phyloP scores from a whole-genome alignment of 1,140 invertebrate genomes.

The Aphelenchoides avenae region DNA sequence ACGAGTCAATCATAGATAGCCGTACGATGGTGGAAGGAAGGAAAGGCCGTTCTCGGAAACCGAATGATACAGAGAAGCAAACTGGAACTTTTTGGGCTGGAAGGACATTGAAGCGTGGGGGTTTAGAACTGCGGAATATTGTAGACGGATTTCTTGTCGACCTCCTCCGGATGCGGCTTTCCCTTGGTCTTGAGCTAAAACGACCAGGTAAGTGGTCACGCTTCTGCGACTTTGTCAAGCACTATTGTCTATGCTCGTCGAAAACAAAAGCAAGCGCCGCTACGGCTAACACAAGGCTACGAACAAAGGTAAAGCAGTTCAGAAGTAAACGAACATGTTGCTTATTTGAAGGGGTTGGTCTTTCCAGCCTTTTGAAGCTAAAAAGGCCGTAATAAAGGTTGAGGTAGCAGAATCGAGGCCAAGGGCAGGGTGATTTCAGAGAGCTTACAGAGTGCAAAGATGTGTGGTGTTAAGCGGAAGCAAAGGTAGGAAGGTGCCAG shows the following conservation, averaged over 20 bases:
- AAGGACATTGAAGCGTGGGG: too few relatives aligned
- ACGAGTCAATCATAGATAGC: neutral
- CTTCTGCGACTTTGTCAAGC: too few relatives aligned
- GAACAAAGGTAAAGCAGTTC: too few relatives aligned
- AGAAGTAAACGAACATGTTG: too few relatives aligned
- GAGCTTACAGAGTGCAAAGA: slow-evolving; percentile 4
- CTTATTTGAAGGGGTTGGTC: slow-evolving; percentile 26
- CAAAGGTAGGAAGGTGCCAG: too few relatives aligned
- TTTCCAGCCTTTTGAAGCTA: slow-evolving; percentile 31
- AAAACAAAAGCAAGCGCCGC: too few relatives aligned
- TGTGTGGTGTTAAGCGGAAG: neutral
- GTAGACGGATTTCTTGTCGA: slow-evolving; percentile 9
- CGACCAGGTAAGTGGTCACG: too few relatives aligned
- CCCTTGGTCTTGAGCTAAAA: slow-evolving; percentile 14
- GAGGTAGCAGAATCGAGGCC: neutral
- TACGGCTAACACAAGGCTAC: too few relatives aligned
- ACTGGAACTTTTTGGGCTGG: too few relatives aligned
- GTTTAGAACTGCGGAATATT: too few relatives aligned
- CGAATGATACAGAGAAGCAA: neutral
- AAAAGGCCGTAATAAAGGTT: slow-evolving; percentile 2
- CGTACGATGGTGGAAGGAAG: neutral
- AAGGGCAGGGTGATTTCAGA: neutral
- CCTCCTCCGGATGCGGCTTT: slow-evolving; percentile 10
- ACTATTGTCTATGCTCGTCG: too few relatives aligned
- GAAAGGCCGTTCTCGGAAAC: neutral